Base-by-base conservation (phyloP, 2,797 vertebrate species). In the Sebastes nivosus region DNA sequence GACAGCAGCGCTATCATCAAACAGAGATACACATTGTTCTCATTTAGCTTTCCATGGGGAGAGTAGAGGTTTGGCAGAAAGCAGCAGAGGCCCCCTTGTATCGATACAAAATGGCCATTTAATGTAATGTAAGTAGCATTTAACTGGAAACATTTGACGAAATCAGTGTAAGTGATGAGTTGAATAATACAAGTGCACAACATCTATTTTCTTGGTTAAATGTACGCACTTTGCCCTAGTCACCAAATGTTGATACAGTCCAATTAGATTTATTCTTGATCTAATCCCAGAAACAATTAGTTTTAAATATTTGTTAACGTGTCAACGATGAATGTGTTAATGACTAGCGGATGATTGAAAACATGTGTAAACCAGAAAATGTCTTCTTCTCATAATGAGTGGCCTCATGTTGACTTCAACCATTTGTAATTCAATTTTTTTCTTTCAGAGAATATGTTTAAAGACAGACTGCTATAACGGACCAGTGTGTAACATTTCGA, bases 21-120 rank as follows among this genome's bases (percentile, higher is more conserved):
- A 87, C 69, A 67, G 84, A 88, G 73, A 83, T 84, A 86, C 93
- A 94, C 82, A 88, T 93, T 94, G 92, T 92, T 94, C 83, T 87
- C 73, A 89, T 95, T 94, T 93, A 84, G 72, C 77, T 58, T 84
- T 80, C 65, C 86, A 90, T 85, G 83, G 77, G 87, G 88, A 93
- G 86, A 88, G 67, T 67, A 77, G 57, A 66, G 61, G 75, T 77
- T 89, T 93, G 91, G 93, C 93, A 84, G 55, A 80, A 59, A 61
- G 65, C 77, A 70, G 67, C 7, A 2, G 82, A 86, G 89, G 77
- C 78, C 87, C 87, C 77, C n/a, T 79, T 18, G 46, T 50, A 86
- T 84, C 80, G 72, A 84, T 72, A 61, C 66, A 82, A 77, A 84
- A 83, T 81, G 79, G 75, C 80, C 68, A 86, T 89, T 90, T 82